Percentiles rank a stretch among this genome's conserved stretches.
phyloP scores from a whole-genome alignment of 2,888 invertebrate species.

The Leptopilina drosophilae region DNA sequence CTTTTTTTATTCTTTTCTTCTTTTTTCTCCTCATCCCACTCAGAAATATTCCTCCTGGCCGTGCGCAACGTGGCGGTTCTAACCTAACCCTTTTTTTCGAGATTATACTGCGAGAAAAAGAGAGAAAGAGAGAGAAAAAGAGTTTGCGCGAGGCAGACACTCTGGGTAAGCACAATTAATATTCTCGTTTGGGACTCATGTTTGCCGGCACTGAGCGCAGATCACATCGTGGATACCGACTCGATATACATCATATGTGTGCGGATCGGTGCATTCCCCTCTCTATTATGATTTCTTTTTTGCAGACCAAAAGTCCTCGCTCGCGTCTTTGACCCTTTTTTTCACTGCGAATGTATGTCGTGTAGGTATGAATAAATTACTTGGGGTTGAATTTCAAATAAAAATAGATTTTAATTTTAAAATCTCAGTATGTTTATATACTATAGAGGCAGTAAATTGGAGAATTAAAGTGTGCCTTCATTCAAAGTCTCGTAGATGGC shows the following conservation, averaged over 20 bases:
- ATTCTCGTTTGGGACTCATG: constrained; percentile 68
- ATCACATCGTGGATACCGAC: constrained; percentile 65
- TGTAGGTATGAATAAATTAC: too few relatives aligned
- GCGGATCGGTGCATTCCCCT: constrained; percentile 7
- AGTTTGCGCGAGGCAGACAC: constrained; percentile 48
- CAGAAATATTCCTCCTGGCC: constrained; percentile 66
- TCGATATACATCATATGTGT: constrained; percentile 67
- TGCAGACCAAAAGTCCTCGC: background rate
- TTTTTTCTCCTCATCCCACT: constrained; percentile 62
- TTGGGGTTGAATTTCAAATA: too few relatives aligned
- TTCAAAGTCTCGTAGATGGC: too few relatives aligned
- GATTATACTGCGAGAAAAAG: constrained; percentile 62
- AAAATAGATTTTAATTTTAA: too few relatives aligned
- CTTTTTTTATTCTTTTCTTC: constrained; percentile 57
- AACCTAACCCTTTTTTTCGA: constrained; percentile 68
- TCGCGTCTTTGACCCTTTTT: too few relatives aligned
- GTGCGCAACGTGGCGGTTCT: constrained; percentile 61
- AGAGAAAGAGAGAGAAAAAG: background rate
- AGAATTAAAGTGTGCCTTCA: too few relatives aligned
- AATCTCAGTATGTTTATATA: too few relatives aligned
- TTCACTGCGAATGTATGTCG: too few relatives aligned
- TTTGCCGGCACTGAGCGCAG: constrained; percentile 64
- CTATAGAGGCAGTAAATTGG: too few relatives aligned
- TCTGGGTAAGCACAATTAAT: constrained; percentile 68
- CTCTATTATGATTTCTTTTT: constrained; percentile 3